Evolutionary conservation across 2,888 invertebrate species (phyloP), one percentile per base, ranked within the genome.

Genomic region (Nineta flava): DNA sequence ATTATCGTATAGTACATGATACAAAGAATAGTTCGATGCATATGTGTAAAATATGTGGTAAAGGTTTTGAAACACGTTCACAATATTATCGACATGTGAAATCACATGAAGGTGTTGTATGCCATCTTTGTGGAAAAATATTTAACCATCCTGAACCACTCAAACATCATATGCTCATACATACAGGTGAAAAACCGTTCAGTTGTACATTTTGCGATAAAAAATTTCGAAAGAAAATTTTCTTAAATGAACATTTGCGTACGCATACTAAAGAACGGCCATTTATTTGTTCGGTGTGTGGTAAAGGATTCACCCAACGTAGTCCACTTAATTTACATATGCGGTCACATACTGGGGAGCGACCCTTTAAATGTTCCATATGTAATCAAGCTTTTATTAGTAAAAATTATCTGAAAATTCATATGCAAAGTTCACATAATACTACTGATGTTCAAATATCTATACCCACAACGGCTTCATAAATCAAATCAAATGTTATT

Each of bases 281-380:
- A 34, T 52, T 21, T 10, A 7, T 17, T 17, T 49, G 49, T 19
- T 15, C 19, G 45, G 38, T 49, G 32, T 49, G 49, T 49, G 51
- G 52, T 9, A 53, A 52, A 19, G 53, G 53, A 3, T 54, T 49
- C 34, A 50, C 44, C 26, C 76, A 76, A 45, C 66, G 70, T 16
- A 72, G 75, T 1, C 75, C 76, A 51, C 59, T 75, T 49, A 77
- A 76, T 56, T 59, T 72, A 5, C 78, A 77, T 57, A 62, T 72
- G 56, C 68, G 70, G 42, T 69, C 70, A 0, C 74, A 75, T 55
- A 51, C 46, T 4, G 51, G 51, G 6, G 51, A 51, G 13, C 38
- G 46, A 34, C 51, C 51, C 9, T 51, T 46, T 35, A 35, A 26
- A 7, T 51, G 51, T 32, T 12, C 17, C 6, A 16, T 49, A 9